Base-by-base conservation (phyloP, 2,888 invertebrate species). In the Hyles lineata region DNA sequence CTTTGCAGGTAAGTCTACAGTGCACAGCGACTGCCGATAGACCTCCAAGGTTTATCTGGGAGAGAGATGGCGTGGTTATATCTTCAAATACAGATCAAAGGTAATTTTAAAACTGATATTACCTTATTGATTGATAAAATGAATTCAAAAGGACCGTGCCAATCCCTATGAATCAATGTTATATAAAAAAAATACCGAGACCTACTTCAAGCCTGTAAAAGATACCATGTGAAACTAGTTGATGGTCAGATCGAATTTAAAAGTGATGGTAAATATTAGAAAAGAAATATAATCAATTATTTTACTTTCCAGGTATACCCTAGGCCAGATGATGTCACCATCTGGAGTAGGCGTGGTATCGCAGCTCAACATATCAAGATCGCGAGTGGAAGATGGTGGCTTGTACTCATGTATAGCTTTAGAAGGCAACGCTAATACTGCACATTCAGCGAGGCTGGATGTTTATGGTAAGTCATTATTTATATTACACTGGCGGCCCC, bases 321-420 rank as follows among this genome's bases (percentile, higher is more conserved):
- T 94, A 19, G 93, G 93, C 0, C 94, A 94, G 74, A 90, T 93
- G 89, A 94, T 94, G 93, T 89, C 92, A 4, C 76, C 91, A 1
- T 82, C 90, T 1, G 93, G 92, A 0, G 79, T 88, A 0, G 92
- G 92, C 0, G 94, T 94, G 29, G 85, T 92, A 0, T 87, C 93
- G 0, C 92, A 93, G n/a, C 89, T 96, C 32, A 96, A 96, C 83
- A 95, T 96, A 81, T 90, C 95, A 9, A 86, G 94, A 8, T 89
- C 93, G 0, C 89, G 95, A 75, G 94, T 95, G 0, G 95, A 96
- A 77, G 96, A 96, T 77, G 96, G 96, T 0, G 96, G 96, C 0
- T 82, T 95, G 23, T 96, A 96, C 82, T 94, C 96, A 0, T 96
- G 96, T 79, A 82, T 92, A 2, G 96, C 95, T 0, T 81, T 90